Evolutionary conservation across 2,888 invertebrate species (phyloP).

Genomic region (Ichneumoninae sp.): DNA sequence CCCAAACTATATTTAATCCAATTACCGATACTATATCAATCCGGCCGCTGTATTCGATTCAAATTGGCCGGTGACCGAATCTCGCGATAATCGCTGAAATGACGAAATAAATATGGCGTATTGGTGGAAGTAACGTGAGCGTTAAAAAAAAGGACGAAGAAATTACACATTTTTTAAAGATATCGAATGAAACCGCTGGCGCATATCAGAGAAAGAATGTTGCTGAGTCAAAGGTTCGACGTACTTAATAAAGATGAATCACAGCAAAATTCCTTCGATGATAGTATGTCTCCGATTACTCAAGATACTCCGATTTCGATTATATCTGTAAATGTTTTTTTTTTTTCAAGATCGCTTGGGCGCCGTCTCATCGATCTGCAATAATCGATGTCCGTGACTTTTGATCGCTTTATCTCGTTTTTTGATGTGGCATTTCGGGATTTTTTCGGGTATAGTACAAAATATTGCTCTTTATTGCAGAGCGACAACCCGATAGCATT

Average conservation of each 20-base stretch:
- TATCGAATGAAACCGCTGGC: constrained; percentile 8
- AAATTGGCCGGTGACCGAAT: background rate
- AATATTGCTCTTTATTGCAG: background rate
- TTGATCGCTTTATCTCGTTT: background rate
- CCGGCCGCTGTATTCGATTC: background rate
- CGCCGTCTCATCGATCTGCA: constrained; percentile 9
- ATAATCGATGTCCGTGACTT: constrained; percentile 1
- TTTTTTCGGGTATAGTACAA: background rate
- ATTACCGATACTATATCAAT: constrained; percentile 26
- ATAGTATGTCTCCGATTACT: constrained; percentile 29
- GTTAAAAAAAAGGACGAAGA: background rate
- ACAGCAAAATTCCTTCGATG: constrained; percentile 23
- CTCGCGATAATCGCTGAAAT: background rate
- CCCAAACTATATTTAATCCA: constrained; percentile 33
- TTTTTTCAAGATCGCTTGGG: background rate
- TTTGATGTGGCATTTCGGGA: constrained; percentile 6
- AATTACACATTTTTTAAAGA: background rate
- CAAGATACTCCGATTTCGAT: constrained; percentile 29
- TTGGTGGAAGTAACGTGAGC: background rate
- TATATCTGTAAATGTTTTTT: background rate
- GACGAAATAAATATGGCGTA: background rate
- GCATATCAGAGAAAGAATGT: constrained; percentile 4
- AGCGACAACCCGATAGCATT: constrained; percentile 16
- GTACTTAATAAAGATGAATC: constrained; percentile 25
- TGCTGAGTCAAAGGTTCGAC: constrained; percentile 39